Percentiles rank a stretch among this genome's conserved stretches.
Conservation (phyloP, 2,888 invertebrate genomes). For the Dysmachus trigonus region DNA sequence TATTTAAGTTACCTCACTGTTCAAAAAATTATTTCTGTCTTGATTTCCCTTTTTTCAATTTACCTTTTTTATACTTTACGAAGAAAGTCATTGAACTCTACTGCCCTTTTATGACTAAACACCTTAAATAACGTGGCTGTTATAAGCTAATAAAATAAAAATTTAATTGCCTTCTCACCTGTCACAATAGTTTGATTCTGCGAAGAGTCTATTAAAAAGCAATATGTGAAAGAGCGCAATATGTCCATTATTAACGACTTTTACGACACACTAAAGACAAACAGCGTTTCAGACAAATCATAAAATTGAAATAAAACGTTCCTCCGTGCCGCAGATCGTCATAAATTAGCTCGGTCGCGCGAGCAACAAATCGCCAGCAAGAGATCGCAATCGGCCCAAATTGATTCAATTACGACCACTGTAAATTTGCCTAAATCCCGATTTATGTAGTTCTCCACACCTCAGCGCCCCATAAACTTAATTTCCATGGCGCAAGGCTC, state of each 20-base stretch:
- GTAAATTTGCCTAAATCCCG: constrained; percentile 25
- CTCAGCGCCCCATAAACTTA: constrained; percentile 37
- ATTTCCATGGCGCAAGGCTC: constrained; percentile 31
- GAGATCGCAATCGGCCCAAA: constrained; percentile 1
- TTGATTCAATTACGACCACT: constrained; percentile 6
- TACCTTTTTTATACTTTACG: neutral
- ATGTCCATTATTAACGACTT: neutral
- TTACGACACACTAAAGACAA: neutral
- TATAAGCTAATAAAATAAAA: neutral
- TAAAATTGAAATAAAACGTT: neutral
- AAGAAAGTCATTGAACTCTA: neutral
- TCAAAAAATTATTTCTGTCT: neutral
- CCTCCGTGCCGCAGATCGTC: neutral
- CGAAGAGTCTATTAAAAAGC: neutral
- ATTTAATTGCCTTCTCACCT: neutral
- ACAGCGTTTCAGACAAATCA: neutral
- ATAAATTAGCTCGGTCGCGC: neutral
- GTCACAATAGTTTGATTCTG: neutral
- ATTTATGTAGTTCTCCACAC: constrained; percentile 27
- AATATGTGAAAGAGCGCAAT: neutral
- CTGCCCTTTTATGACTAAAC: neutral
- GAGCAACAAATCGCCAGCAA: neutral
- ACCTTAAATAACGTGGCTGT: neutral
- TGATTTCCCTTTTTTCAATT: neutral
- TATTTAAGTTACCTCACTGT: no score